These are phyloP conservation scores for Carlito syrichta DNA, from an alignment of 2,113 vertebrate species.

Conservation along the genomic window DNA sequence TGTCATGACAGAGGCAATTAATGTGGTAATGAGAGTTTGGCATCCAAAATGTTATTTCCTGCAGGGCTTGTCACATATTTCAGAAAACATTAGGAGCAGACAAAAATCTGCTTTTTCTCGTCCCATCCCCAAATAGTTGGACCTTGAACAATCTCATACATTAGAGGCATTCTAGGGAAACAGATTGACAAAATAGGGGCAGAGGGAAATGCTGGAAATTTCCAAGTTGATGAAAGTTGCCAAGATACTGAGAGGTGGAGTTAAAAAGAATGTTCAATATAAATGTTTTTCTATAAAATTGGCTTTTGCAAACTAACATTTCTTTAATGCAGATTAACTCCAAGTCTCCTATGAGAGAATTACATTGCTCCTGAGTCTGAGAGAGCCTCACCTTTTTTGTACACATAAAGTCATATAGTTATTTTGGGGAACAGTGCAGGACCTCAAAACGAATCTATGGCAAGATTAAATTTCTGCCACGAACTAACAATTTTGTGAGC, in stretches of 20 bases:
- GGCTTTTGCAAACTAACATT: background rate
- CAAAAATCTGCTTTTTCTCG: slow-evolving; percentile 75
- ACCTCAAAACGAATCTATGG: background rate
- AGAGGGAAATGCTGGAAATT: background rate
- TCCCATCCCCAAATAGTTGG: slow-evolving; percentile 1
- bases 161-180: background rate
- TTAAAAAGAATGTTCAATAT: background rate
- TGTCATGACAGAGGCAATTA: slow-evolving; percentile 87
- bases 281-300: too few species aligned
- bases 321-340: background rate
- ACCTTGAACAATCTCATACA: slow-evolving; percentile 7
- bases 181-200: background rate
- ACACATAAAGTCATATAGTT: background rate
- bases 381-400: background rate
- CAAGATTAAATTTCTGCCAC: slow-evolving; percentile 7
- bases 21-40: slow-evolving; percentile 86
- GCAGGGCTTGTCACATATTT: slow-evolving; percentile 84
- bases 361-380: background rate
- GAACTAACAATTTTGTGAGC: background rate
- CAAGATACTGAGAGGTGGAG: background rate
- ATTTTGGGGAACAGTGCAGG: background rate
- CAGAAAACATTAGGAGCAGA: slow-evolving; percentile 77
- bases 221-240: background rate
- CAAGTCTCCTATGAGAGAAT: background rate
- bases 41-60: slow-evolving; percentile 83